Evolutionary conservation across 2,113 vertebrate species (phyloP).

Genomic region (Sinocyclocheilus grahami): DNA sequence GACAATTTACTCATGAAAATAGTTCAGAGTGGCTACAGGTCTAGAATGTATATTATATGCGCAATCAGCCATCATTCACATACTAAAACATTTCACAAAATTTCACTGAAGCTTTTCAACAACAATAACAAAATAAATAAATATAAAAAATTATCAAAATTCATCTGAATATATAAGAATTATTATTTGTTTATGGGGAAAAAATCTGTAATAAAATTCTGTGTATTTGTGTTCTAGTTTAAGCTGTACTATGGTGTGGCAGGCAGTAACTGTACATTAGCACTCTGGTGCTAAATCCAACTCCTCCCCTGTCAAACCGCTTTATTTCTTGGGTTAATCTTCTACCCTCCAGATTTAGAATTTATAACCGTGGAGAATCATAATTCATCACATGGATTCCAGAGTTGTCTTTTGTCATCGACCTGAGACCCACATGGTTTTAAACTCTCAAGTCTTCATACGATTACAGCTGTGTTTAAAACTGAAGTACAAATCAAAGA

Average conservation of each 20-base stretch:
- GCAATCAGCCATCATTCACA: too few relatives aligned
- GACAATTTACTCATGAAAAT: too few relatives aligned
- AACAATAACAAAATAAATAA: too few relatives aligned
- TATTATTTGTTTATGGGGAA: neutral
- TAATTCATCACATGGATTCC: constrained; percentile 23
- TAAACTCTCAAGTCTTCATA: neutral
- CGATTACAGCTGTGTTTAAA: neutral
- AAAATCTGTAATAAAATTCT: neutral
- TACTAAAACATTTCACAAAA: neutral
- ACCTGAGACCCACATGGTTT: neutral
- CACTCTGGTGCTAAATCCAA: constrained; percentile 14
- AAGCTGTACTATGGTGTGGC: neutral
- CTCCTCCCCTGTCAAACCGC: constrained; percentile 20
- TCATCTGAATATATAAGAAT: neutral
- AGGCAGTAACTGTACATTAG: neutral
- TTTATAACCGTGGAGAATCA: constrained; percentile 21
- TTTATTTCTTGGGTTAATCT: constrained; percentile 19
- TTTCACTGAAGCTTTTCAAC: too few relatives aligned
- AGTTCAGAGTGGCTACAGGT: too few relatives aligned
- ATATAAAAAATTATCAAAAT: neutral
- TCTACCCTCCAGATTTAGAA: constrained; percentile 8
- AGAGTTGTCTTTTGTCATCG: neutral
- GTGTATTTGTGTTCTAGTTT: neutral
- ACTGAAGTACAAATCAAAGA: too few relatives aligned
- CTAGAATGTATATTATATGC: too few relatives aligned